A percentile compares a stretch with the other conserved stretches of the same genome.
Evolutionary conservation across 2,113 vertebrate genomes (phyloP).

Genomic region (Rhinichthys klamathensis): DNA sequence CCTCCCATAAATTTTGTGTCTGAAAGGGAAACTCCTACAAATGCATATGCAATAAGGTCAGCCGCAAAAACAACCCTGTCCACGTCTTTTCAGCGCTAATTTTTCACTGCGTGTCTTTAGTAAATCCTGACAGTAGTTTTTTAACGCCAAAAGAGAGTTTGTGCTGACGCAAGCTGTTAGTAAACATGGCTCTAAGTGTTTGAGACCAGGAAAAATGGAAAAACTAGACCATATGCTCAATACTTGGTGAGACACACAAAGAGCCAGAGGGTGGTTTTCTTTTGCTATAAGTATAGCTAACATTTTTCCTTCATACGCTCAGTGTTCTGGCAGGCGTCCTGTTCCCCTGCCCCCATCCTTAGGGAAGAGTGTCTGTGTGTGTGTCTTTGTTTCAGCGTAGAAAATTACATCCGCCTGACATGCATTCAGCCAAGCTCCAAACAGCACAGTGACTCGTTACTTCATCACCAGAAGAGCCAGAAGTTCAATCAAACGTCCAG

Average conservation of each 20-base stretch:
- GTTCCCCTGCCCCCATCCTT: conserved; percentile 30
- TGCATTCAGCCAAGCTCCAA: conserved; percentile 48
- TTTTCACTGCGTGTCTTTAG: too few species aligned
- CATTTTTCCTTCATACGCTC: conserved; percentile 39
- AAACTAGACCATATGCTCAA: conserved; percentile 22
- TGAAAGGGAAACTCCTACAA: too few species aligned
- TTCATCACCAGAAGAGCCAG: conserved; percentile 51
- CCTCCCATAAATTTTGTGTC: too few species aligned
- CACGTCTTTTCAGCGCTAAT: too few species aligned
- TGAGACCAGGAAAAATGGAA: background rate
- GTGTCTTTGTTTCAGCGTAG: conserved; percentile 44
- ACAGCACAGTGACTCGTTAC: conserved; percentile 49
- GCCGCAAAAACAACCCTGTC: too few species aligned
- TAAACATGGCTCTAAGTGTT: too few species aligned
- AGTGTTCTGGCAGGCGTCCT: conserved; percentile 41
- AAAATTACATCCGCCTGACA: conserved; percentile 57
- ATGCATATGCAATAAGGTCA: too few species aligned
- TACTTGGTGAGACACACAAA: conserved; percentile 12
- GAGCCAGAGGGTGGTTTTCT: conserved; percentile 17
- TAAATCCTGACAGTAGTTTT: too few species aligned
- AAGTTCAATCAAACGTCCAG: conserved; percentile 44
- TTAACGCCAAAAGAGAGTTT: too few species aligned
- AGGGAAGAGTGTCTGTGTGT: conserved; percentile 43
- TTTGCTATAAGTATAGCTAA: conserved; percentile 25
- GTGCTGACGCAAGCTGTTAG: too few species aligned